Evolutionary conservation across 2,113 vertebrate genomes (phyloP).

Genomic region (Fukomys damarensis): DNA sequence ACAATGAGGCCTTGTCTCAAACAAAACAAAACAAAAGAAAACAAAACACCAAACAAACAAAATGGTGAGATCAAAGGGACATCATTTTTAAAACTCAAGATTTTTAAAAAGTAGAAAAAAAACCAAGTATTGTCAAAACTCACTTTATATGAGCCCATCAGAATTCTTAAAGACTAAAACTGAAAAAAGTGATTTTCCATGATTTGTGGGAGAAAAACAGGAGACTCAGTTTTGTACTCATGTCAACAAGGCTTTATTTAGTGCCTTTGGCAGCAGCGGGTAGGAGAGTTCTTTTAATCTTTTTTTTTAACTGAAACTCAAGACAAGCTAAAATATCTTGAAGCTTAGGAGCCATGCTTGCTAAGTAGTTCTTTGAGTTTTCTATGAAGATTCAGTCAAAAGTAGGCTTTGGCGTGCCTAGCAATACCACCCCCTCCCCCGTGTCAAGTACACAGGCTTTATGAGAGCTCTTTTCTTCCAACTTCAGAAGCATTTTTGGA

Average conservation of each 20-base stretch:
- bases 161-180: slow-evolving; percentile 48
- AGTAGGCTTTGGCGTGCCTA: slow-evolving; percentile 8
- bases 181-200: slow-evolving; percentile 32
- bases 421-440: background rate
- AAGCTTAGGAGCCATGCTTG: background rate
- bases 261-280: background rate
- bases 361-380: slow-evolving; percentile 38
- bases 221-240: slow-evolving; percentile 52
- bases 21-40: too few relatives aligned
- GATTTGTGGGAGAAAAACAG: slow-evolving; percentile 50
- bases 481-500: slow-evolving; percentile 51
- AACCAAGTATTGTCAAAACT: background rate
- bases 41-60: too few relatives aligned
- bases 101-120: background rate
- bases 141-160: slow-evolving; percentile 34
- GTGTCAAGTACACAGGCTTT: background rate
- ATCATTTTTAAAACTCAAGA: slow-evolving; percentile 1
- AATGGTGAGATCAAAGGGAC: background rate
- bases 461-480: slow-evolving; percentile 51
- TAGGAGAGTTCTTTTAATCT: slow-evolving; percentile 7
- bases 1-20: too few relatives aligned
- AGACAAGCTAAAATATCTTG: slow-evolving; percentile 46
- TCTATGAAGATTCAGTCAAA: slow-evolving; percentile 40
- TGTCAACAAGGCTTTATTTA: slow-evolving; percentile 54
- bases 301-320: slow-evolving; percentile 45